A percentile compares a stretch with the other conserved stretches of the same genome.
phyloP scores from a whole-genome alignment of 2,888 invertebrate genomes.

The Drosophila vallismaia region DNA sequence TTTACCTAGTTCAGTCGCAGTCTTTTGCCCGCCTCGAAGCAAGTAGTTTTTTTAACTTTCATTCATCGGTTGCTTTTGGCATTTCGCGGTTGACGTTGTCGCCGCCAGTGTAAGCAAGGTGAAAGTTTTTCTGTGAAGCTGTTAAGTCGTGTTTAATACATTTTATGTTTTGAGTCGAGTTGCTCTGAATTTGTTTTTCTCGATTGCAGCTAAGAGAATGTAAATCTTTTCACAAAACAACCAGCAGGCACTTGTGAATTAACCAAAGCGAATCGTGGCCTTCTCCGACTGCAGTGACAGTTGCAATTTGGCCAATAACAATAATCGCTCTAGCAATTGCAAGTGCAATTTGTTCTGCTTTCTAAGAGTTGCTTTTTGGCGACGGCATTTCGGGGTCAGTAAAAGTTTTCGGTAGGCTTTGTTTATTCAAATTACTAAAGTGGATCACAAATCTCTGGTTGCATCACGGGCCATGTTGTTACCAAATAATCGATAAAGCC shows the following conservation, averaged over 20 bases:
- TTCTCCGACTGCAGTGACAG: constrained; percentile 23
- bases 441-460: constrained; percentile 26
- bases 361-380: constrained; percentile 28
- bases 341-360: constrained; percentile 70
- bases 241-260: constrained; percentile 7
- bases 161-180: constrained; percentile 32
- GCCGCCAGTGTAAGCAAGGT: constrained; percentile 58
- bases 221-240: constrained; percentile 5
- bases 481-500: constrained; percentile 53
- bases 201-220: constrained; percentile 33
- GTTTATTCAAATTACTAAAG: background rate
- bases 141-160: constrained; percentile 57
- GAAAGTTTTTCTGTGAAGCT: constrained; percentile 73
- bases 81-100: constrained; percentile 57
- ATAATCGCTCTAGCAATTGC: constrained; percentile 24
- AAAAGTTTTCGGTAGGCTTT: constrained; percentile 53
- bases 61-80: constrained; percentile 69
- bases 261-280: constrained; percentile 18
- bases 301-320: constrained; percentile 33
- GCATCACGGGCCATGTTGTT: constrained; percentile 56
- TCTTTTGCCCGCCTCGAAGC: constrained; percentile 39
- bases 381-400: constrained; percentile 65
- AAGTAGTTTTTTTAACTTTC: constrained; percentile 73
- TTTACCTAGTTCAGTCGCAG: constrained; percentile 27
- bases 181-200: constrained; percentile 22